Evolutionary conservation across 2,113 vertebrate species (phyloP).

Genomic region (Bubo blakistoni): DNA sequence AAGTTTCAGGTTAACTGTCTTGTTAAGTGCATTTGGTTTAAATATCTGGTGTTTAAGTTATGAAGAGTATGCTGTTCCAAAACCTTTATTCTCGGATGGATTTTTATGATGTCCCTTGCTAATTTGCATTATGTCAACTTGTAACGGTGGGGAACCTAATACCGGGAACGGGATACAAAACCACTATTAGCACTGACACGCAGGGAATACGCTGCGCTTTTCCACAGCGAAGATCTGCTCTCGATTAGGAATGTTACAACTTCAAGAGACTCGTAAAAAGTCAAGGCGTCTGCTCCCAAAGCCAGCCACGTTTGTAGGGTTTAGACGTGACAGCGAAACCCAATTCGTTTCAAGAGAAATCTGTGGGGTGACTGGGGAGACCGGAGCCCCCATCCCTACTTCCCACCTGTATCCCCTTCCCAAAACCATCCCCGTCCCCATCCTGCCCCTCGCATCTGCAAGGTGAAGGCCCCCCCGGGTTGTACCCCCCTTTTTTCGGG

Average conservation of each 20-base stretch:
- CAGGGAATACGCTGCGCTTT: constrained; percentile 6
- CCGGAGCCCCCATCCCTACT: not conserved
- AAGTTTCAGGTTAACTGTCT: constrained; percentile 43
- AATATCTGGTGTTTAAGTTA: constrained; percentile 9
- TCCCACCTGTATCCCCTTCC: not conserved
- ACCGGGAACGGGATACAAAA: constrained; percentile 1
- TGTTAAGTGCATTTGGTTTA: constrained; percentile 1
- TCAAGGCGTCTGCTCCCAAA: constrained; percentile 25
- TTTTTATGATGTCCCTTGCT: constrained; percentile 27
- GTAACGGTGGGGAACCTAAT: constrained; percentile 1
- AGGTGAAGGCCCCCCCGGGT: not conserved
- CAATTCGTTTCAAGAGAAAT: not conserved
- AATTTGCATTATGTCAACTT: constrained; percentile 47
- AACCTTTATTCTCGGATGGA: not conserved
- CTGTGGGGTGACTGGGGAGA: not conserved
- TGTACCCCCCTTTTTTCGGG: no score
- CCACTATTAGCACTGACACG: not conserved
- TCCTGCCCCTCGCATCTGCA: not conserved
- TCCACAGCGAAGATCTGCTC: constrained; percentile 38
- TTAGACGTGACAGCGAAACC: not conserved
- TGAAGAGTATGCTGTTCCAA: not conserved
- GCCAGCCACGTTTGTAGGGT: not conserved
- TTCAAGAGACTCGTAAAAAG: constrained; percentile 37
- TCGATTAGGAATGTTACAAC: constrained; percentile 40
- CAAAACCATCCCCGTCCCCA: not conserved